phyloP scores from a whole-genome alignment of 92 coral and sea anemone genomes.

The Diadumene lineata region DNA sequence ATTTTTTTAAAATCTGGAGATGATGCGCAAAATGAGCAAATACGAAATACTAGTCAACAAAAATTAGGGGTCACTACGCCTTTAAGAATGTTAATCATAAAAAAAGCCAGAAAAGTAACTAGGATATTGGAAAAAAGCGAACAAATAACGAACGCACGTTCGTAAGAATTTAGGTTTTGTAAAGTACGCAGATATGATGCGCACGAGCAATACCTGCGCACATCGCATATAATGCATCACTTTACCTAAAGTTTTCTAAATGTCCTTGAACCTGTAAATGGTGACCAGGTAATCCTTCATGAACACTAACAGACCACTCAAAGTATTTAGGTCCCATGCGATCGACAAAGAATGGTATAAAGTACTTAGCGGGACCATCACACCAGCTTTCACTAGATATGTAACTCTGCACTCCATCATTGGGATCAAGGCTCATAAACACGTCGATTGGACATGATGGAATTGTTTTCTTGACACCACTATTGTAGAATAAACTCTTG shows the following conservation, averaged over 20 bases:
- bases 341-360: conserved; percentile 71
- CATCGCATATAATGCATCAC: too few relatives aligned
- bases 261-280: conserved; percentile 61
- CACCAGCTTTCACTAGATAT: conserved; percentile 40
- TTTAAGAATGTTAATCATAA: too few relatives aligned
- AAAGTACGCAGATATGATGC: too few relatives aligned
- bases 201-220: too few relatives aligned
- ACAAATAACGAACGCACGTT: too few relatives aligned
- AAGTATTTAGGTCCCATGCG: conserved; percentile 61
- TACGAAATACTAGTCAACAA: too few relatives aligned
- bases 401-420: conserved; percentile 51
- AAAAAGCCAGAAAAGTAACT: too few relatives aligned
- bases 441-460: conserved; percentile 55
- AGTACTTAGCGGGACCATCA: conserved; percentile 34
- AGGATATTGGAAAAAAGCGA: too few relatives aligned
- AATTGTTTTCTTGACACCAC: conserved; percentile 51
- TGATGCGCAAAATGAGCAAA: too few relatives aligned
- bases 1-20: too few relatives aligned
- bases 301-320: conserved; percentile 67
- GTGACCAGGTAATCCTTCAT: conserved; percentile 79
- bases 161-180: too few relatives aligned
- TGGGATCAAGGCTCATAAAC: conserved; percentile 41
- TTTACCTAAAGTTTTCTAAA: conserved; percentile 47
- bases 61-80: too few relatives aligned
- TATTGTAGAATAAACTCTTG: conserved; percentile 35